Conservation (phyloP, 1,140 invertebrate genomes). For the Drosophila oshimai region DNA sequence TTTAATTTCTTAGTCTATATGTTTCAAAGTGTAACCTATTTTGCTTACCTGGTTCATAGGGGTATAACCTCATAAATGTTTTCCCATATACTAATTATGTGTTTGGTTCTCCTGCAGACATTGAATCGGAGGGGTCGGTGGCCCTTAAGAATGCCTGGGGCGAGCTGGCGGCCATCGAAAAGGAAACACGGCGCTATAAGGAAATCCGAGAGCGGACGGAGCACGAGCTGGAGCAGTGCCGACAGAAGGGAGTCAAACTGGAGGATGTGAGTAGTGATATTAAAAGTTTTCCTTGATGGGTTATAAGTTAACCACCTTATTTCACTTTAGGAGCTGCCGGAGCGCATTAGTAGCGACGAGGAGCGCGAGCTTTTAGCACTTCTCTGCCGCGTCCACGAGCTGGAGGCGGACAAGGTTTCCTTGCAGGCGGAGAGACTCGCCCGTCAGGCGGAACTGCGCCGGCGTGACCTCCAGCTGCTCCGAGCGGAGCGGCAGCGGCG, state of each 20-base stretch:
- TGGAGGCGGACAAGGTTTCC: conserved; percentile 94
- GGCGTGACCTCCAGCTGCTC: conserved; percentile 91
- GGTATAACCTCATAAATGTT: no score
- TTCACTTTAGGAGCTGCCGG: conserved; percentile 88
- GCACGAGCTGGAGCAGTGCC: conserved; percentile 89
- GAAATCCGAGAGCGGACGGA: conserved; percentile 89
- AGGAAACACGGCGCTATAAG: conserved; percentile 92
- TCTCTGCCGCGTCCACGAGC: conserved; percentile 93
- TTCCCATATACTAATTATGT: no score
- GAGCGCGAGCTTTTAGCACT: conserved; percentile 92
- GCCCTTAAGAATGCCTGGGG: conserved; percentile 92
- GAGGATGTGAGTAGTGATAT: conserved; percentile 92
- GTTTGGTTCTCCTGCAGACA: conserved; percentile 34
- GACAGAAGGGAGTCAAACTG: conserved; percentile 88
- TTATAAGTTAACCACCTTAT: not conserved
- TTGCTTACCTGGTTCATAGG: no score
- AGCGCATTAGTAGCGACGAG: conserved; percentile 91
- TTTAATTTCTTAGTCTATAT: no score
- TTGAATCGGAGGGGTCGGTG: conserved; percentile 87
- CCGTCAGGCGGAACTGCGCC: conserved; percentile 91
- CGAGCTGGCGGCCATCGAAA: conserved; percentile 91
- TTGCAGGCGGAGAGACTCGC: conserved; percentile 93
- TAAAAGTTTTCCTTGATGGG: rapidly evolving
- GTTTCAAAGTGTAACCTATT: no score
- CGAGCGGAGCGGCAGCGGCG: conserved; percentile 92